These are phyloP conservation scores for Arothron firmamentum DNA, from an alignment of 2,113 vertebrate genomes.

Conservation along the genomic window DNA sequence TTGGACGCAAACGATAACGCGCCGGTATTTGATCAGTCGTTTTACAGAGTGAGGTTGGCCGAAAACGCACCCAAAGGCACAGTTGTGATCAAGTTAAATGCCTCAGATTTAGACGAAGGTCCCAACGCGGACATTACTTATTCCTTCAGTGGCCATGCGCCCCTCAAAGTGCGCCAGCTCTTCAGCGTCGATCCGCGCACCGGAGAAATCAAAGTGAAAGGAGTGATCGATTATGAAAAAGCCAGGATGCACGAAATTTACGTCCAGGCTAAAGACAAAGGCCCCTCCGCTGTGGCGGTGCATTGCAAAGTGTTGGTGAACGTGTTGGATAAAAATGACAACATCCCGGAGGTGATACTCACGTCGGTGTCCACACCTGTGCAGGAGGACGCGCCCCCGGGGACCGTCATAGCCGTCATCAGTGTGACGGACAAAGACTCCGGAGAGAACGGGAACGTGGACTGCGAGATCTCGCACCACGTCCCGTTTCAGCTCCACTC, in stretches of 20 bases:
- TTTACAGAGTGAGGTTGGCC: constrained; percentile 65
- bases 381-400: constrained; percentile 77
- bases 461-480: constrained; percentile 72
- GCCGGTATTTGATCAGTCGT: constrained; percentile 70
- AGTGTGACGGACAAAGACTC: constrained; percentile 83
- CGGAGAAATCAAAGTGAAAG: constrained; percentile 75
- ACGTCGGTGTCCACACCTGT: constrained; percentile 73
- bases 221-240: constrained; percentile 75
- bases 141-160: constrained; percentile 71
- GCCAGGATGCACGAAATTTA: constrained; percentile 81
- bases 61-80: constrained; percentile 71
- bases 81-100: constrained; percentile 71
- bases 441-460: constrained; percentile 79
- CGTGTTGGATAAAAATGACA: constrained; percentile 72
- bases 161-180: constrained; percentile 70
- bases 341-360: constrained; percentile 69
- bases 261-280: constrained; percentile 85
- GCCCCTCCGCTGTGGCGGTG: constrained; percentile 81
- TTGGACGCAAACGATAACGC: constrained; percentile 74
- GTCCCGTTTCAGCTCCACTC: constrained; percentile 83
- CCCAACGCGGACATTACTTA: constrained; percentile 72
- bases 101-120: constrained; percentile 71
- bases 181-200: constrained; percentile 71
- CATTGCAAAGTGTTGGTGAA: constrained; percentile 80
- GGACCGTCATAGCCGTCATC: constrained; percentile 83